Base-by-base conservation (phyloP, 2,888 invertebrate genomes). In the Thereva nobilitata region DNA sequence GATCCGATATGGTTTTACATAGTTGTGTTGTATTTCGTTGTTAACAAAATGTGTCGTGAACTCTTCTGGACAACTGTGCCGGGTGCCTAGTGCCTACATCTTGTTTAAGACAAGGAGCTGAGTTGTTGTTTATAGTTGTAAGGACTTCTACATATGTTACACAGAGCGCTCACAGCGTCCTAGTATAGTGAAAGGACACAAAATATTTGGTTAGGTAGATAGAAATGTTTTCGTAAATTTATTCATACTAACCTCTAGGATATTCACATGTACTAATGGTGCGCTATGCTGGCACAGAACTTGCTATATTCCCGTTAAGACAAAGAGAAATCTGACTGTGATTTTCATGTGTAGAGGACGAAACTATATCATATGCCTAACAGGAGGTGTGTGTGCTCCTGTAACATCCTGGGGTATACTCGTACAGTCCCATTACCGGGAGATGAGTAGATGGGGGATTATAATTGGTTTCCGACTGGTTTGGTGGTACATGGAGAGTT, bases 381-480 rank as follows among this genome's bases (percentile, higher is more conserved):
- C 23, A 23, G 23, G 23, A 23, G 23, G 23, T 23, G 23, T 23
- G 23, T 23, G 23, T 23, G 23, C 23, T 23, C 23, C 56, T 12
- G 34, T n/a, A 56, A 35, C n/a, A 47, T 9, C 10, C 34, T 10
- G 38, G 10, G 10, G 47, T 37, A 35, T 59, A 47, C 57, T 59
- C n/a, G 47, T 47, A 59, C 47, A 59, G 57, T 59, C 47, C 45
- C 45, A 59, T 59, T 59, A 59, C 47, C 47, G 38, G 47, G 47
- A 59, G 57, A 47, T 59, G 45, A 59, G 45, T 38, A 57, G 37
- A 38, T 38, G 10, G 47, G 38, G 47, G 47, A 59, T 44, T 59
- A 59, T 59, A 59, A 59, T 59, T 59, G 57, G 57, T 59, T 59
- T 59, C 57, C 57, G 57, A 47, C 57, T 23, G 23, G 23, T 23